Evolutionary conservation across 2,888 invertebrate species (phyloP).

Genomic region (Tiliacea aurago): DNA sequence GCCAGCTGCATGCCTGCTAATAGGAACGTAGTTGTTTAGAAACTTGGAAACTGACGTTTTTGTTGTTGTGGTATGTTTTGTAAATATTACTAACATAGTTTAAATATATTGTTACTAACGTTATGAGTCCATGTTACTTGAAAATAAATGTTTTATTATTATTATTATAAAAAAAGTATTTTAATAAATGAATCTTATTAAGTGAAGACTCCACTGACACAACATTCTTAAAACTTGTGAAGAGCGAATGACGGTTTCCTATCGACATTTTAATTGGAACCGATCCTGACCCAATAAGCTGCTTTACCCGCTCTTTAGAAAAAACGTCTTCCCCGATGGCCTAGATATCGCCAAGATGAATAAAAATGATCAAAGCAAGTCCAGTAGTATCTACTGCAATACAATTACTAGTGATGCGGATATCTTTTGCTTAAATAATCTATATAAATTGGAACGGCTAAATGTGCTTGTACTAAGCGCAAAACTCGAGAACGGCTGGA

Average conservation of each 20-base stretch:
- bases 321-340: slow-evolving; percentile 8
- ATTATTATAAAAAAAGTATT: neutral
- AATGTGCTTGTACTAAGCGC: too few species aligned
- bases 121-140: too few species aligned
- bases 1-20: too few species aligned
- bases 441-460: too few species aligned
- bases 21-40: too few species aligned
- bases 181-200: neutral
- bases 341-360: slow-evolving; percentile 30
- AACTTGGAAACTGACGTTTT: too few species aligned
- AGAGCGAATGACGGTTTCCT: slow-evolving; percentile 20
- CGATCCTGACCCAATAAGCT: slow-evolving; percentile 35
- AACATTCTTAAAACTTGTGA: slow-evolving; percentile 15
- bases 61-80: too few species aligned
- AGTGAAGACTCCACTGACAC: neutral
- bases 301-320: slow-evolving; percentile 8
- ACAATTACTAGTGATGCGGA: neutral
- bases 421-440: neutral
- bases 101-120: too few species aligned
- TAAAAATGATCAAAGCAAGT: slow-evolving; percentile 10
- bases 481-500: too few species aligned
- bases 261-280: slow-evolving; percentile 39
- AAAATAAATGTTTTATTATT: too few species aligned
- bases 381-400: neutral
- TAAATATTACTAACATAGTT: too few species aligned